Evolutionary conservation across 64 coral and sea anemone genomes (phyloP).

Genomic region (Trachythela sp.): DNA sequence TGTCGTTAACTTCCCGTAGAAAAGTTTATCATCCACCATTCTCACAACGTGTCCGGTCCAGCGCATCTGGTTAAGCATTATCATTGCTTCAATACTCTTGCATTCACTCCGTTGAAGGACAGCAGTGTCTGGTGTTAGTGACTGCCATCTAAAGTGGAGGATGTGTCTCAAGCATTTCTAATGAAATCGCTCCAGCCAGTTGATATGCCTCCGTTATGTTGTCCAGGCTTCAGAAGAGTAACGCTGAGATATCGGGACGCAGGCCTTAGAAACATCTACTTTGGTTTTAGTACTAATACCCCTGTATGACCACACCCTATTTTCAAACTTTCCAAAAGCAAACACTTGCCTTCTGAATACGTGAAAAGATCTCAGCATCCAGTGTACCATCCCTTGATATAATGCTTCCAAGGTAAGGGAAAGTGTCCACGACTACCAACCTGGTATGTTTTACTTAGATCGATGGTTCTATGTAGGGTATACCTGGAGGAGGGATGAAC

Average conservation of each 20-base stretch:
- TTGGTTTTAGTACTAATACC: constrained; percentile 29
- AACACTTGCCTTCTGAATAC: constrained; percentile 28
- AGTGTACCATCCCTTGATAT: constrained; percentile 27
- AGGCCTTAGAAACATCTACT: constrained; percentile 24
- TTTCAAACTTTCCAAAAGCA: constrained; percentile 30
- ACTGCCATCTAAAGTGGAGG: constrained; percentile 7
- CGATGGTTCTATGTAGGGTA: constrained; percentile 6
- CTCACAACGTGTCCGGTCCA: constrained; percentile 48
- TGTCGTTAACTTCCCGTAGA: constrained; percentile 38
- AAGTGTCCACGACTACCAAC: constrained; percentile 31
- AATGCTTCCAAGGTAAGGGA: constrained; percentile 37
- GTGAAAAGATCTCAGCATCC: constrained; percentile 28
- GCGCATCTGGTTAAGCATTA: constrained; percentile 24
- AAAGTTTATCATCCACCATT: constrained; percentile 24
- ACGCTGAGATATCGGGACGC: neutral
- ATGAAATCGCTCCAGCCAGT: constrained; percentile 16
- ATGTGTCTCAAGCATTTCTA: constrained; percentile 30
- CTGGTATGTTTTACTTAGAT: constrained; percentile 11
- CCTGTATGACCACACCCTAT: constrained; percentile 31
- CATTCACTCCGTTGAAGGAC: constrained; percentile 34
- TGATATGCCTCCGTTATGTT: constrained; percentile 19
- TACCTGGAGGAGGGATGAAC: constrained; percentile 28
- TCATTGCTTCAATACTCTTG: constrained; percentile 21
- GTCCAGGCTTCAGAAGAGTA: constrained; percentile 35
- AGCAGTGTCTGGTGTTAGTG: constrained; percentile 28